Conservation (phyloP, 1,140 invertebrate species). For the Hypothenemus hampei region DNA sequence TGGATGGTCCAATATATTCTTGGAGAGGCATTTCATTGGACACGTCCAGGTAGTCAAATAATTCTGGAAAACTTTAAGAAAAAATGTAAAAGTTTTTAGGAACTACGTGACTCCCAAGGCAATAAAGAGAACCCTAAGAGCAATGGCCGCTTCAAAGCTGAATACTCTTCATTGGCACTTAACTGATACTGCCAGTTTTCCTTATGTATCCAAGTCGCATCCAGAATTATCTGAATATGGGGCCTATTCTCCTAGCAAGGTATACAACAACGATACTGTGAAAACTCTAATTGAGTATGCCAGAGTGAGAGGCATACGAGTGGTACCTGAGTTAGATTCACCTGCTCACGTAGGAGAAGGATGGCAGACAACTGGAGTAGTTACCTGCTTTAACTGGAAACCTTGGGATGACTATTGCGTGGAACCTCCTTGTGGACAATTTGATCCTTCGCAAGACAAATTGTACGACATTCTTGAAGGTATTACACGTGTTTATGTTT, state of each 20-base stretch:
- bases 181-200: slow-evolving; percentile 79
- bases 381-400: slow-evolving; percentile 66
- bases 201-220: slow-evolving; percentile 59
- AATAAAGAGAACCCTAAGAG: slow-evolving; percentile 69
- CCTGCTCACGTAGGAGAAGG: slow-evolving; percentile 72
- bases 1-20: slow-evolving; percentile 54
- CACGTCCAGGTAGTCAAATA: slow-evolving; percentile 49
- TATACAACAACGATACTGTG: slow-evolving; percentile 64
- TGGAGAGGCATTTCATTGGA: slow-evolving; percentile 71
- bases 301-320: slow-evolving; percentile 61
- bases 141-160: slow-evolving; percentile 70
- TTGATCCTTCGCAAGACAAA: slow-evolving; percentile 73
- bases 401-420: slow-evolving; percentile 67
- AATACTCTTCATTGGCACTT: slow-evolving; percentile 83
- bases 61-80: background rate
- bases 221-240: slow-evolving; percentile 67
- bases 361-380: slow-evolving; percentile 74
- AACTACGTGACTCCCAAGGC: slow-evolving; percentile 63
- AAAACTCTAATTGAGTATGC: slow-evolving; percentile 60
- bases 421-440: slow-evolving; percentile 78
- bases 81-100: slow-evolving; percentile 35
- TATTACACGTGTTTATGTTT: too few species aligned
- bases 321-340: slow-evolving; percentile 70
- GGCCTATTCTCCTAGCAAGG: slow-evolving; percentile 62
- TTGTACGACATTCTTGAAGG: slow-evolving; percentile 64